A percentile compares a stretch with the other conserved stretches of the same genome.
These are phyloP conservation scores for Vulpes ferrilata DNA, from an alignment of 2,113 vertebrate species.

Conservation along the genomic window DNA sequence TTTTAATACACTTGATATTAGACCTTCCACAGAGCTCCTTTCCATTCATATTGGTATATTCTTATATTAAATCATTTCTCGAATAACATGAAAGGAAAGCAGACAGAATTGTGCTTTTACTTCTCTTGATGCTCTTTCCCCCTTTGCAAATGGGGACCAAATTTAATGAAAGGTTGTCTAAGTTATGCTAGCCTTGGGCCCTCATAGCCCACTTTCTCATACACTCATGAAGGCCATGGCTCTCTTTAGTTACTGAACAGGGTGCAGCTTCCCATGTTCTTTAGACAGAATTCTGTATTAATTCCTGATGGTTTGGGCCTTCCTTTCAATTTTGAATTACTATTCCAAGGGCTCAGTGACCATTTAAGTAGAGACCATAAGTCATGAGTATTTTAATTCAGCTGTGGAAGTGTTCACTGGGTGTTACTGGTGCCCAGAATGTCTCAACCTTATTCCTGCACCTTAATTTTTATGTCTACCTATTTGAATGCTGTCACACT, in stretches of 20 bases:
- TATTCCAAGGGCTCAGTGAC: background rate
- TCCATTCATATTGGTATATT: constrained; percentile 43
- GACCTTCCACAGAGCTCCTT: background rate
- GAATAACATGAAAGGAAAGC: constrained; percentile 61
- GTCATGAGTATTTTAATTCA: constrained; percentile 17
- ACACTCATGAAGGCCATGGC: rapidly evolving
- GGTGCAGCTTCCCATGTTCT: background rate
- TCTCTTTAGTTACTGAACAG: constrained; percentile 5
- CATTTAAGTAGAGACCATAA: background rate
- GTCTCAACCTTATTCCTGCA: background rate
- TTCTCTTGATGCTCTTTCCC: background rate
- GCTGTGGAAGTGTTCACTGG: background rate
- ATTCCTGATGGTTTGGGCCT: background rate
- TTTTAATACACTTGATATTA: constrained; percentile 74
- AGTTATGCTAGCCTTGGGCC: background rate
- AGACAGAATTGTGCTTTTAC: background rate
- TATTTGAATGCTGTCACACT: background rate
- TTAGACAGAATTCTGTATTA: background rate
- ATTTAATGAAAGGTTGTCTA: background rate
- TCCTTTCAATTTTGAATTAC: background rate
- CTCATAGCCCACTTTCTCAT: background rate
- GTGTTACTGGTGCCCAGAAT: background rate
- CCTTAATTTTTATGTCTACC: background rate
- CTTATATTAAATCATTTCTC: constrained; percentile 70
- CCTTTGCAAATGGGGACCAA: background rate